phyloP scores from a whole-genome alignment of 2,888 invertebrate species.

The Raillietiella orientalis region DNA sequence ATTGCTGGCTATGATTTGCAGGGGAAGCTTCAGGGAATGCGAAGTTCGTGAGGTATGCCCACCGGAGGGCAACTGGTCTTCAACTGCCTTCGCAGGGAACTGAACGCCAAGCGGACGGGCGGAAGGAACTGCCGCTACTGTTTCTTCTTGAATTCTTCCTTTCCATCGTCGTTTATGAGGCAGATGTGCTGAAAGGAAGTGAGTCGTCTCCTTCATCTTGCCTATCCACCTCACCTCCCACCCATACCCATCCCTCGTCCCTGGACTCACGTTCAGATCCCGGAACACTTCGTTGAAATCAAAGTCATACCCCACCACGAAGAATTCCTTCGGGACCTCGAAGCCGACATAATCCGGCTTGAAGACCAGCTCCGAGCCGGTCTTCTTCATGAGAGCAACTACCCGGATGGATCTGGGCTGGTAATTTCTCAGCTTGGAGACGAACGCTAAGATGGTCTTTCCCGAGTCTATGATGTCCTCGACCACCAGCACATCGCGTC shows the following conservation, averaged over 20 bases:
- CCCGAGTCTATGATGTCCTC: slow-evolving; percentile 24
- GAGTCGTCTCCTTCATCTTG: no score
- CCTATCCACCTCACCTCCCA: no score
- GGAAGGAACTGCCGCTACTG: no score
- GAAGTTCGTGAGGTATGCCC: no score
- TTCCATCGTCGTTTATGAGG: slow-evolving; percentile 9
- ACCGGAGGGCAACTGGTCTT: no score
- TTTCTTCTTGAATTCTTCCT: slow-evolving; percentile 8
- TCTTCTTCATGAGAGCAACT: slow-evolving; percentile 16
- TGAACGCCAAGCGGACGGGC: no score
- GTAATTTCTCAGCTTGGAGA: slow-evolving; percentile 12
- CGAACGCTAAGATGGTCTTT: slow-evolving; percentile 17
- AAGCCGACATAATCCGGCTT: no score
- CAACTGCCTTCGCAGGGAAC: no score
- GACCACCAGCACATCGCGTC: slow-evolving; percentile 19
- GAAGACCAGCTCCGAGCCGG: no score
- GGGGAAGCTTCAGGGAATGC: no score
- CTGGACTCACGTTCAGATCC: slow-evolving; percentile 17
- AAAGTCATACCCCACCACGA: slow-evolving; percentile 22
- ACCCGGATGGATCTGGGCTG: slow-evolving; percentile 15
- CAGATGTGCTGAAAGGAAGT: slow-evolving; percentile 9
- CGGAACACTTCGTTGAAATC: slow-evolving; percentile 23
- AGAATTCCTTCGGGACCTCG: slow-evolving; percentile 21
- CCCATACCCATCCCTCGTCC: no score
- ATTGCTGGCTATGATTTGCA: no score